These are phyloP conservation scores for Botrylloides violaceus DNA, from an alignment of 23 tunicate species.

Conservation along the genomic window DNA sequence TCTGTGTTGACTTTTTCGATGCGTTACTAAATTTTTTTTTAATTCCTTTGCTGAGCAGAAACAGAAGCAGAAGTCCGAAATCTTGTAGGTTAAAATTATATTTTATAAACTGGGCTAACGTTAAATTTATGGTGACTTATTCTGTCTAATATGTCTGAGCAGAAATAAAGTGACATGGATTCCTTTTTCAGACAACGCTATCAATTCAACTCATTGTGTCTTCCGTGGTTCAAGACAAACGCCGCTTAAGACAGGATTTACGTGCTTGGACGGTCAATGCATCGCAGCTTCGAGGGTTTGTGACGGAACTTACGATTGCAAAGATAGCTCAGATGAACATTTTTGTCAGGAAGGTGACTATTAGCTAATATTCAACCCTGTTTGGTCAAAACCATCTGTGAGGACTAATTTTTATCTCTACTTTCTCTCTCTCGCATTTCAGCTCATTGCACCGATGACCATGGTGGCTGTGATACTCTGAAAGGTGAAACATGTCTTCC, in stretches of 20 bases:
- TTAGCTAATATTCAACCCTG: neutral
- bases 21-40: too few relatives aligned
- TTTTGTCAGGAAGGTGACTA: conserved; percentile 36
- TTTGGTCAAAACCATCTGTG: neutral
- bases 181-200: conserved; percentile 33
- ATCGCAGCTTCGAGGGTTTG: conserved; percentile 32
- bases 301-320: conserved; percentile 47
- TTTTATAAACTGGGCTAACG: too few relatives aligned
- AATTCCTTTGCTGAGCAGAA: too few relatives aligned
- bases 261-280: conserved; percentile 49
- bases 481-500: conserved; percentile 24
- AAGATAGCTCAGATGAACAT: conserved; percentile 41
- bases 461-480: conserved; percentile 4
- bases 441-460: neutral
- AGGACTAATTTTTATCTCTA: neutral
- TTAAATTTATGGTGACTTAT: too few relatives aligned
- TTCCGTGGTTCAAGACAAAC: conserved; percentile 21
- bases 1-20: too few relatives aligned
- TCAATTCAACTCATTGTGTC: conserved; percentile 58
- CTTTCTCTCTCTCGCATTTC: too few relatives aligned
- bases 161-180: too few relatives aligned
- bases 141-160: too few relatives aligned
- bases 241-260: conserved; percentile 21
- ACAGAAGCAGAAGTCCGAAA: too few relatives aligned
- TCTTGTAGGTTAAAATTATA: too few relatives aligned